Conservation (phyloP, 37 sponge, comb jelly and placozoan species). For the Aphrocallistes beatrix region DNA sequence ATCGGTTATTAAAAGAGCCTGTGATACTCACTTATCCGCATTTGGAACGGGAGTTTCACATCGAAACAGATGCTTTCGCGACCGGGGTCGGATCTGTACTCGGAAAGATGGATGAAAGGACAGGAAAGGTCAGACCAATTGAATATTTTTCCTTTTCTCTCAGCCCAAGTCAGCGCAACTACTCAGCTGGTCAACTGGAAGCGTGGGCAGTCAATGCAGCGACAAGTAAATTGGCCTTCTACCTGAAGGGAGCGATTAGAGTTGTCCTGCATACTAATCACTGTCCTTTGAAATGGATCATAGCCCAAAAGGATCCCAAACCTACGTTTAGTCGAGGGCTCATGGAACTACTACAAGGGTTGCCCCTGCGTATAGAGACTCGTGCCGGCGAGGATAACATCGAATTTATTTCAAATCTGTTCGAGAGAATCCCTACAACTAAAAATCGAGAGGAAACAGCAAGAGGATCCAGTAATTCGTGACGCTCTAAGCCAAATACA, state of each 20-base stretch:
- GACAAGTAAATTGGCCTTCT: background rate
- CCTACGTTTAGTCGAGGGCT: background rate
- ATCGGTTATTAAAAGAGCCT: constrained; percentile 8
- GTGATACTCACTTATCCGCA: background rate
- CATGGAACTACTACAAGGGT: constrained; percentile 16
- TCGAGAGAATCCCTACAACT: background rate
- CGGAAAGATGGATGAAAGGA: background rate
- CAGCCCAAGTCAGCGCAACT: background rate
- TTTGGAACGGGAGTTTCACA: background rate
- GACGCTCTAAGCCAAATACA: background rate
- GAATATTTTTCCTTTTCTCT: constrained; percentile 2
- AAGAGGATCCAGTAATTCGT: background rate
- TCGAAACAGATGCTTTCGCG: background rate
- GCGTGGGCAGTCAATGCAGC: background rate
- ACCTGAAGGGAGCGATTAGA: background rate
- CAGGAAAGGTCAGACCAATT: background rate
- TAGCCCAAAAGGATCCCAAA: background rate
- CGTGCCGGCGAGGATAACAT: constrained; percentile 8
- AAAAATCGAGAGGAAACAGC: background rate
- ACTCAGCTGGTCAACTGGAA: background rate
- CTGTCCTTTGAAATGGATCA: background rate
- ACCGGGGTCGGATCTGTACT: background rate
- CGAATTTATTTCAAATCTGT: background rate
- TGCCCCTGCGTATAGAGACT: background rate
- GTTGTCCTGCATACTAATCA: background rate